Evolutionary conservation across 1,140 invertebrate species (phyloP), one percentile per base, ranked within the genome.

Genomic region (Sesamia nonagrioides): DNA sequence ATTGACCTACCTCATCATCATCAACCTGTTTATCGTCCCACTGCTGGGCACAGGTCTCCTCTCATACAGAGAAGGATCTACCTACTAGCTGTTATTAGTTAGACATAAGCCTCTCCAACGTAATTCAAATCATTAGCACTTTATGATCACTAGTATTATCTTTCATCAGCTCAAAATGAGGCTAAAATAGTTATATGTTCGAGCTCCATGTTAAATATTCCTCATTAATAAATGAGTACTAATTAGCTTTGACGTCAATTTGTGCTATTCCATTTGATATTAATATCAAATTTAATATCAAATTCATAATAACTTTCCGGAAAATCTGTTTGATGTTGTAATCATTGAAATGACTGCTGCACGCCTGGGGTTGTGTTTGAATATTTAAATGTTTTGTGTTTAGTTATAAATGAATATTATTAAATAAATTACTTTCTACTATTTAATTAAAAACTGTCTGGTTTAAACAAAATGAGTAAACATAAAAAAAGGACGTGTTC

Each of bases 191-290:
- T 66, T 45, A 11, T 66, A n/a, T 15, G 45, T 63, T 40, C 37
- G 61, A 66, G 61, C 42, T 8, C 61, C 37, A 66, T 42, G 61
- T 21, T 66, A 42, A 66, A 66, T 42, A 71, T 2, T 37, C 2
- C 56, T 75, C 27, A 52, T 63, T 63, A 75, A 63, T 58, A 61
- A 63, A 48, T 9, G 42, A 48, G 18, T 69, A 1, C 42, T 52
- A 75, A 75, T 61, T 60, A 75, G 42, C 40, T 45, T 74, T 54
- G 72, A 74, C 60, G 35, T 37, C 35, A 13, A 40, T 21, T 35
- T 18, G 52, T 42, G 17, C 73, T 50, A 21, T 75, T 75, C 54
- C 33, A 56, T 58, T 73, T 48, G 58, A n/a, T n/a, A n/a, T n/a
- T n/a, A n/a, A n/a, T 42, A 42, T 42, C 17, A 35, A 33, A 50